A percentile compares a stretch with the other conserved stretches of the same genome.
Evolutionary conservation across 2,888 invertebrate species (phyloP).

Genomic region (Polia nebulosa): DNA sequence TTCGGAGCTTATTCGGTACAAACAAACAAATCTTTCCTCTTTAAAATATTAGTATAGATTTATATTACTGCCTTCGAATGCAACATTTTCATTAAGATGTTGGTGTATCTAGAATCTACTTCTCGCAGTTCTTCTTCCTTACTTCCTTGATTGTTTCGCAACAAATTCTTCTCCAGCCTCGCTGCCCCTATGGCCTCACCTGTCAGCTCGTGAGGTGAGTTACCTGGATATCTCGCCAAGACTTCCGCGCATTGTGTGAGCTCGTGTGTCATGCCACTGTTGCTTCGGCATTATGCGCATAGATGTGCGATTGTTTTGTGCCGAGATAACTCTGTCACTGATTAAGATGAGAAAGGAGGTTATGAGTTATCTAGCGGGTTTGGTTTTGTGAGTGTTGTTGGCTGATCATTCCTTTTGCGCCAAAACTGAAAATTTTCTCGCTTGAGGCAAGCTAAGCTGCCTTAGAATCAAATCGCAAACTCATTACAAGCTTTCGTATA

Average conservation of each 20-base stretch:
- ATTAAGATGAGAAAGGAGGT: conserved; percentile 17
- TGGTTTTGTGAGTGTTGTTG: not conserved
- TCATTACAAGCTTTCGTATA: no score
- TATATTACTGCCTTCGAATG: no score
- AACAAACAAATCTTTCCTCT: no score
- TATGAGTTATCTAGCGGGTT: not conserved
- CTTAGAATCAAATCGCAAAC: no score
- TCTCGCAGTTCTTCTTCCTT: not conserved
- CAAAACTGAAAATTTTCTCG: no score
- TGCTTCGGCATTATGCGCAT: conserved; percentile 54
- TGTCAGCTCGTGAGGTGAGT: conserved; percentile 68
- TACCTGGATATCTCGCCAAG: conserved; percentile 68
- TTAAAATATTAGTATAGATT: no score
- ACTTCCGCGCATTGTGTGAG: conserved; percentile 71
- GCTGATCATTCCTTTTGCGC: no score
- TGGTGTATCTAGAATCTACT: no score
- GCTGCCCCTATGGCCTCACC: conserved; percentile 52
- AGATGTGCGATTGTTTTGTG: conserved; percentile 34
- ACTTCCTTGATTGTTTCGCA: not conserved
- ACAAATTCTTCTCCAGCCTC: not conserved
- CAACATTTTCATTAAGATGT: no score
- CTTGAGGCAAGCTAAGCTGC: no score
- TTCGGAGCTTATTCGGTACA: no score
- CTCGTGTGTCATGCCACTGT: conserved; percentile 58
- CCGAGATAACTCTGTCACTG: conserved; percentile 38